These are phyloP conservation scores for Stictocephala bisonia DNA, from an alignment of 2,888 invertebrate genomes.

Conservation along the genomic window DNA sequence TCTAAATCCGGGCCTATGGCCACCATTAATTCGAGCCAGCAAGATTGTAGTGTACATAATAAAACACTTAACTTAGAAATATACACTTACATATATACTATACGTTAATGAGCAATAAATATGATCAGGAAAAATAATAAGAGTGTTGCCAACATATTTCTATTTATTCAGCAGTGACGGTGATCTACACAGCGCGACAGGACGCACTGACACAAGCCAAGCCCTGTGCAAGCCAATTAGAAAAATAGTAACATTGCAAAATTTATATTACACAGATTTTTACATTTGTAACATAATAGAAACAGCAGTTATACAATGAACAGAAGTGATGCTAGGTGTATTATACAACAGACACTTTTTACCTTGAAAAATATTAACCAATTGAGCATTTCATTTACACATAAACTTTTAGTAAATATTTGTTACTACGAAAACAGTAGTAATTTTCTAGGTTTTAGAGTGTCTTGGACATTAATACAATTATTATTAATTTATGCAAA, in stretches of 20 bases:
- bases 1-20: too few species aligned
- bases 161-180: slow-evolving; percentile 41
- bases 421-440: too few species aligned
- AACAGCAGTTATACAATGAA: slow-evolving; percentile 1
- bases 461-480: too few species aligned
- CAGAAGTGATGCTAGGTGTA: slow-evolving; percentile 16
- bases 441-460: too few species aligned
- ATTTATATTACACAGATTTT: slow-evolving; percentile 43
- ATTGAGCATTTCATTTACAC: too few species aligned
- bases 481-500: too few species aligned
- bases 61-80: too few species aligned
- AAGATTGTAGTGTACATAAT: too few species aligned
- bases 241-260: slow-evolving; percentile 48
- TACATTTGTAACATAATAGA: slow-evolving; percentile 21
- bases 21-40: too few species aligned
- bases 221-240: slow-evolving; percentile 42
- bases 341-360: slow-evolving; percentile 26
- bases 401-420: too few species aligned
- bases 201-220: slow-evolving; percentile 22
- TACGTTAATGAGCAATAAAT: neutral
- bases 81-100: neutral
- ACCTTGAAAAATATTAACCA: too few species aligned
- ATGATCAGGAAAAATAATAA: slow-evolving; percentile 2
- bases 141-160: slow-evolving; percentile 25
- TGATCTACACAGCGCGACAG: slow-evolving; percentile 25